Evolutionary conservation across 2,888 invertebrate species (phyloP).

Genomic region (Tachina lurida): DNA sequence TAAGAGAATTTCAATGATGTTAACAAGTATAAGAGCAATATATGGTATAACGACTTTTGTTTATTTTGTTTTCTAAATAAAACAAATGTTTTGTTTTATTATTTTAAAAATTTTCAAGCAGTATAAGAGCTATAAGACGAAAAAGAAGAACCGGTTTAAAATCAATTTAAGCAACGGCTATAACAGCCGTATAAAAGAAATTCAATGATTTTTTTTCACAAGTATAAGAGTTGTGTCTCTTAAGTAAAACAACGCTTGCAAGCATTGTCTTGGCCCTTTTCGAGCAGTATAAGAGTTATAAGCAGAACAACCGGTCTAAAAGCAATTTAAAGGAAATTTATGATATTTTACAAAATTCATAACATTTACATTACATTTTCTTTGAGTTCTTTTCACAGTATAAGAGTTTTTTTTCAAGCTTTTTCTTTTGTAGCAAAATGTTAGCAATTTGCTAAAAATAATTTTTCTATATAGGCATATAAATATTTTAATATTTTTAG

Average conservation of each 20-base stretch:
- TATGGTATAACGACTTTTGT: background rate
- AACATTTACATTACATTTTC: background rate
- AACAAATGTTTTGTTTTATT: background rate
- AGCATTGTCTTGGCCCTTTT: background rate
- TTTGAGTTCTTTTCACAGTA: background rate
- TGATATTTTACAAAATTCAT: background rate
- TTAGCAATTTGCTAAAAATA: no score
- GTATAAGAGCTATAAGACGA: background rate
- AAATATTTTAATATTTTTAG: no score
- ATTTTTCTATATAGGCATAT: no score
- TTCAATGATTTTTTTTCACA: background rate
- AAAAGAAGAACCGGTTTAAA: background rate
- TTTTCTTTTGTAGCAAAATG: no score
- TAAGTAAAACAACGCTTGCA: no score
- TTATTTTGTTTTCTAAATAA: background rate
- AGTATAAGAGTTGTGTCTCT: no score
- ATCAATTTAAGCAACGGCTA: background rate
- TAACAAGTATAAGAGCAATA: conserved; percentile 3
- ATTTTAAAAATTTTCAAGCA: background rate
- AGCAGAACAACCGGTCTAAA: background rate
- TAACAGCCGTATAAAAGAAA: background rate
- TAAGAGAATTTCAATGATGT: conserved; percentile 1
- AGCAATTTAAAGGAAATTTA: background rate
- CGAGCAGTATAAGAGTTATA: background rate
- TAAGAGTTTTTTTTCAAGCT: background rate